Evolutionary conservation across 2,113 vertebrate species (phyloP), one percentile per base, ranked within the genome.

Genomic region (Haemorhous mexicanus): DNA sequence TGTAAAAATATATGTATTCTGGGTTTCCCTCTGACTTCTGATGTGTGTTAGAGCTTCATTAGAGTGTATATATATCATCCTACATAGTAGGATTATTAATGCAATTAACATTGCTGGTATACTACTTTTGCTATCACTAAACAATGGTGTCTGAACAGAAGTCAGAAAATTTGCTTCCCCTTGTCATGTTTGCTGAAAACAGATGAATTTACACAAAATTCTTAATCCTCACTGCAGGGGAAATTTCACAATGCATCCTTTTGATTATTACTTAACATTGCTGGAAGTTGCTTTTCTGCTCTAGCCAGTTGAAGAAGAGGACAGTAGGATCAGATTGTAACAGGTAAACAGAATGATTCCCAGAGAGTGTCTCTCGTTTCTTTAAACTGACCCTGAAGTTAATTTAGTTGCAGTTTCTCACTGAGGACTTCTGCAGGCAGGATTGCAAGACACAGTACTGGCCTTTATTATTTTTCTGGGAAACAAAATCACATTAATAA

Each of bases 261-360:
- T 91, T 95, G 66, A 81, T 83, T 93, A 91, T 90, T 94, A 95
- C 83, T 95, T 96, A 95, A 96, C 90, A 90, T 95, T 92, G 74
- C 80, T 96, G 66, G 59, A 96, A 96, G 74, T 56, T 69, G 86
- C 53, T 72, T 68, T 69, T 95, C 94, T 97, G 44, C 68, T 97
- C 67, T 44, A 33, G 14, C 62, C 1, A 1, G 16, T 43, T 94
- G 72, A 90, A 96, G 90, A 62, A 89, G 70, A 87, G 91, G 68
- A 21, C 75, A 93, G 68, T 39, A 93, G 44, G 32, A 89, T 96
- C 87, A 88, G 88, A 92, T 32, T 95, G 74, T 27, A 81, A 59
- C 55, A 93, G 32, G n/a, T 87, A 77, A 94, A 96, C 87, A 94
- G 94, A 95, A 74, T 76, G 12, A 61, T 94, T 95, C 69, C 68